These are phyloP conservation scores for Phodopus roborovskii DNA, from an alignment of 2,113 vertebrate genomes.

Conservation along the genomic window DNA sequence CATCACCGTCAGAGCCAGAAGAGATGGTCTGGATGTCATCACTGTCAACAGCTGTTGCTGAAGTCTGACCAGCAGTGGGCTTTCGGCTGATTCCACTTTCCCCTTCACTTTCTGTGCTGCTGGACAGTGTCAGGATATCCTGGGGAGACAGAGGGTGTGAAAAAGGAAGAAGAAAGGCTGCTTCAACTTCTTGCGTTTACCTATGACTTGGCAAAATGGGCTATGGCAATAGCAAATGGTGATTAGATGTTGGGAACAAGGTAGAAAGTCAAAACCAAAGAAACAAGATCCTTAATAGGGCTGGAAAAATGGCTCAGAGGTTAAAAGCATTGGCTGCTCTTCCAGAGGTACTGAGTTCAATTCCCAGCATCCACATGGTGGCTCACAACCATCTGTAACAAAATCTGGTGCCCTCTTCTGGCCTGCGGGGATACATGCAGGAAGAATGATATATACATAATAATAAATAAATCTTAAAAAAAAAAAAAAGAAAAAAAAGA, in stretches of 20 bases:
- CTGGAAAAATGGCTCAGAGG: too few relatives aligned
- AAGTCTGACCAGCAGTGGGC: conserved; percentile 68
- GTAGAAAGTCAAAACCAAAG: not conserved
- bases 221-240: not conserved
- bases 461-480: too few relatives aligned
- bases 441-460: too few relatives aligned
- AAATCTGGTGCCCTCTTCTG: too few relatives aligned
- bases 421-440: too few relatives aligned
- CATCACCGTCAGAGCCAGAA: conserved; percentile 93
- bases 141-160: conserved; percentile 56
- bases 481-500: too few relatives aligned
- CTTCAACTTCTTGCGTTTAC: not conserved
- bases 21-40: conserved; percentile 99
- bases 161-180: not conserved
- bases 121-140: conserved; percentile 95
- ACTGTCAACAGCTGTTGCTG: conserved; percentile 89
- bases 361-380: too few relatives aligned
- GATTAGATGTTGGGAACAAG: not conserved
- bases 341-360: too few relatives aligned
- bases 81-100: conserved; percentile 83
- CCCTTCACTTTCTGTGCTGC: conserved; percentile 88
- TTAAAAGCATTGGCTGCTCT: too few relatives aligned
- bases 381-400: too few relatives aligned
- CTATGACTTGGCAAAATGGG: not conserved
- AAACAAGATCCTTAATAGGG: too few relatives aligned